Conservation (phyloP, 1,140 invertebrate genomes). For the Drosophila ironensis region DNA sequence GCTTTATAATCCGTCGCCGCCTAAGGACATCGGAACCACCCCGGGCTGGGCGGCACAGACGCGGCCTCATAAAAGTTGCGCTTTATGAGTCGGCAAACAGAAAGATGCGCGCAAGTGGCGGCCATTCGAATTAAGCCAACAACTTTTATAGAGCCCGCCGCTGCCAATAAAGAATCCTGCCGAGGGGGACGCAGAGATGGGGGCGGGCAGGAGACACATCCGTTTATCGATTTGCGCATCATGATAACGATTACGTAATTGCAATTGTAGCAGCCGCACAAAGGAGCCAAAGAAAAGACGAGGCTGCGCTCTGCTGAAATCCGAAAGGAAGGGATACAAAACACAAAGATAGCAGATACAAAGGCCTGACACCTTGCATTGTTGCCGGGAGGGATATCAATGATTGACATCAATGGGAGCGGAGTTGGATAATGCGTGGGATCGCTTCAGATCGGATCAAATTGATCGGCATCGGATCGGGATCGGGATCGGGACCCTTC, state of each 20-base stretch:
- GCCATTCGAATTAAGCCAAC: slow-evolving; percentile 74
- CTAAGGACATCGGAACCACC: slow-evolving; percentile 3
- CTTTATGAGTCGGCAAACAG: slow-evolving; percentile 69
- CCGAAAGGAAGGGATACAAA: slow-evolving; percentile 28
- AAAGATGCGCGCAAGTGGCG: slow-evolving; percentile 32
- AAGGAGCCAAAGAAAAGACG: slow-evolving; percentile 1
- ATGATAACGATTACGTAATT: slow-evolving; percentile 68
- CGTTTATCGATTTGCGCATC: slow-evolving; percentile 58
- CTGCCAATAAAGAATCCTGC: slow-evolving; percentile 43
- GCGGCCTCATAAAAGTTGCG: slow-evolving; percentile 43
- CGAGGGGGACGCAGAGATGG: neutral
- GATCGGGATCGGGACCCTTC: neutral
- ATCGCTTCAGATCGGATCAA: slow-evolving; percentile 15
- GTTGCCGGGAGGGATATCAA: slow-evolving; percentile 13
- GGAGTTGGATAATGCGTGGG: slow-evolving; percentile 53
- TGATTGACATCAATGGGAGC: slow-evolving; percentile 50
- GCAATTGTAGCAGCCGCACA: slow-evolving; percentile 58
- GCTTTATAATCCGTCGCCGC: neutral
- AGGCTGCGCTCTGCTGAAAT: neutral
- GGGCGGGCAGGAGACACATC: slow-evolving; percentile 27
- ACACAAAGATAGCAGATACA: slow-evolving; percentile 22
- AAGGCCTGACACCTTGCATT: slow-evolving; percentile 44
- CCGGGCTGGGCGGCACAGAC: slow-evolving; percentile 13
- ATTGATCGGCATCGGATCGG: neutral
- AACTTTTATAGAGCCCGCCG: slow-evolving; percentile 52